Evolutionary conservation across 2,797 vertebrate genomes (phyloP).

Genomic region (Cuniculus paca): DNA sequence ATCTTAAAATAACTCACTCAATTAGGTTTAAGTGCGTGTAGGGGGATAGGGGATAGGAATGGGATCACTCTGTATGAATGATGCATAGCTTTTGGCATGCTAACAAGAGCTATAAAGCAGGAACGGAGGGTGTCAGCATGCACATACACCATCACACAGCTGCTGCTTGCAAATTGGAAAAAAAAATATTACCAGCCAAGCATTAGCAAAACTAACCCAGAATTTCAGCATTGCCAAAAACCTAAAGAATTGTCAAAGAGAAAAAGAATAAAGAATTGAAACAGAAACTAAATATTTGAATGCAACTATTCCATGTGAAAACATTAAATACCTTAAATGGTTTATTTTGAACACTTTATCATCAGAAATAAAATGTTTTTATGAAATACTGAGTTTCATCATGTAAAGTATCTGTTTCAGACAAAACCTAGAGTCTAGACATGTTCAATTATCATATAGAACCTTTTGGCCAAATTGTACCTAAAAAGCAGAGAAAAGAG

Average conservation of each 20-base stretch:
- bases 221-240: constrained; percentile 57
- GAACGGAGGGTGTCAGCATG: constrained; percentile 70
- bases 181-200: constrained; percentile 73
- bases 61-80: constrained; percentile 50
- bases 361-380: constrained; percentile 1
- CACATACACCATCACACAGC: constrained; percentile 61
- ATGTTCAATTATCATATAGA: neutral
- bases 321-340: neutral
- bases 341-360: neutral
- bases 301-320: constrained; percentile 11
- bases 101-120: constrained; percentile 74
- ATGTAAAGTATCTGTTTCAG: neutral
- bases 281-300: neutral
- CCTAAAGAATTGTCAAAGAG: constrained; percentile 55
- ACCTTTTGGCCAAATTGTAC: neutral
- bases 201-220: constrained; percentile 63
- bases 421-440: neutral
- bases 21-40: constrained; percentile 53
- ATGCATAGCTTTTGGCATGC: constrained; percentile 71
- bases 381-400: constrained; percentile 22
- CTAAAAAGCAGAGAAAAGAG: neutral
- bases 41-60: constrained; percentile 71
- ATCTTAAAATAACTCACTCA: constrained; percentile 79
- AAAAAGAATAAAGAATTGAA: neutral
- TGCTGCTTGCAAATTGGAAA: constrained; percentile 77